Evolutionary conservation across 1,140 invertebrate genomes (phyloP), one percentile per base, ranked within the genome.

Genomic region (Drosophila kikkawai): DNA sequence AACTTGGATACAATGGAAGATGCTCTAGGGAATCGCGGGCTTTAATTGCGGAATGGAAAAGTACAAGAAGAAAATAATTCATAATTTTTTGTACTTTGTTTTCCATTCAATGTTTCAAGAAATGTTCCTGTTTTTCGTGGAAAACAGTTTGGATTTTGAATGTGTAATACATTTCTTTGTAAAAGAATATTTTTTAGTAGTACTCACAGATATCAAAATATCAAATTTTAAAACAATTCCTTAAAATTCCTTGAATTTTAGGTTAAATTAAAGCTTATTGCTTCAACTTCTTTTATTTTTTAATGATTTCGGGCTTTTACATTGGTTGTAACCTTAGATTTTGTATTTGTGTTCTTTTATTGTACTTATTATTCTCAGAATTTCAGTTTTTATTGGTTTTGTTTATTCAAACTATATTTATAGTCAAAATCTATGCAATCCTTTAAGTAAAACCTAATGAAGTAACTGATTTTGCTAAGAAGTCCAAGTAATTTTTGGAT

Each of bases 1-100:
- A 39, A 26, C 19, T 5, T 11, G 36, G 36, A 39, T 39, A 56
- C 36, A 56, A 56, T 39, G 36, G 53, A 56, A 56, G 19, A 56
- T 15, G 53, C 53, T 56, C 19, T 39, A 19, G 53, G 53, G 53
- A 56, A 39, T 39, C 53, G 19, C 19, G 8, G 19, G 7, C 13
- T 56, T 56, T 56, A 56, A 56, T 56, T 56, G 53, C 36, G 53
- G 36, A 56, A 56, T 26, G 13, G 8, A 26, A 15, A n/a, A 56
- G 11, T 56, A 26, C 13, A 22, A 55, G 2, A 56, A 26, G 36
- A 26, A 56, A 26, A 39, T 56, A 56, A 56, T 56, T 26, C 26
- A 39, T n/a, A 22, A 56, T 26, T 22, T 15, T n/a, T 22, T 11
- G 8, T 26, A 15, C 4, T 13, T 13, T 22, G 45, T 0, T 22